These are phyloP conservation scores for Agrilus biguttatus DNA, from an alignment of 2,888 invertebrate genomes.

Conservation along the genomic window DNA sequence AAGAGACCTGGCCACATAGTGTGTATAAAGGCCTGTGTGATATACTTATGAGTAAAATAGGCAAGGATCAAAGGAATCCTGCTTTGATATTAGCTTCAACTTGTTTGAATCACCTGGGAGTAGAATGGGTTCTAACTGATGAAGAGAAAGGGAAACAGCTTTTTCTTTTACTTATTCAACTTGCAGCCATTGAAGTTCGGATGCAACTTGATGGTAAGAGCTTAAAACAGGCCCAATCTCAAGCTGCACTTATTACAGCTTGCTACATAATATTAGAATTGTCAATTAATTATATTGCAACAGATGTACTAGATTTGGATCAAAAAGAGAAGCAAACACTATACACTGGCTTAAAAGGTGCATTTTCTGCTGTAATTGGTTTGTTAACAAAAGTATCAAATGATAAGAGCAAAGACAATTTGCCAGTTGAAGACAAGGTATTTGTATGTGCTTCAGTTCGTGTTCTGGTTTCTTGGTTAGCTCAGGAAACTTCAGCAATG, in stretches of 20 bases:
- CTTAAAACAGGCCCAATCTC: slow-evolving; percentile 61
- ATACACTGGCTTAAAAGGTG: slow-evolving; percentile 79
- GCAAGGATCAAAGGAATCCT: slow-evolving; percentile 78
- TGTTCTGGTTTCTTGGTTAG: slow-evolving; percentile 77
- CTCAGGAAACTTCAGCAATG: slow-evolving; percentile 82
- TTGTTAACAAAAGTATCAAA: slow-evolving; percentile 58
- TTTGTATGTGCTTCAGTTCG: slow-evolving; percentile 76
- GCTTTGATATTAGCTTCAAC: slow-evolving; percentile 71
- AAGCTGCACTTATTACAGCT: slow-evolving; percentile 64
- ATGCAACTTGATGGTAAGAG: slow-evolving; percentile 85
- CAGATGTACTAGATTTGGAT: slow-evolving; percentile 69
- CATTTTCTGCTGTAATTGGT: slow-evolving; percentile 68
- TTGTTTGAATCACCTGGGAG: slow-evolving; percentile 65
- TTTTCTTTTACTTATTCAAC: slow-evolving; percentile 66
- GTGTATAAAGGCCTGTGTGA: slow-evolving; percentile 71
- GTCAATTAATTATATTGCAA: slow-evolving; percentile 64
- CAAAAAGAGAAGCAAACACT: slow-evolving; percentile 84
- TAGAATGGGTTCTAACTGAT: slow-evolving; percentile 72
- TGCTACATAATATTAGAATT: slow-evolving; percentile 73
- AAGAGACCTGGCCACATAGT: slow-evolving; percentile 69
- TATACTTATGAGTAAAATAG: slow-evolving; percentile 74
- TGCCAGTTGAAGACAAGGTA: slow-evolving; percentile 54
- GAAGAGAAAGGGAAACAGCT: slow-evolving; percentile 70
- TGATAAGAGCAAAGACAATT: slow-evolving; percentile 56
- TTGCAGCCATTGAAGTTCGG: slow-evolving; percentile 83